phyloP scores from a whole-genome alignment of 1,140 invertebrate genomes.

The Atopsyche davidsoni region DNA sequence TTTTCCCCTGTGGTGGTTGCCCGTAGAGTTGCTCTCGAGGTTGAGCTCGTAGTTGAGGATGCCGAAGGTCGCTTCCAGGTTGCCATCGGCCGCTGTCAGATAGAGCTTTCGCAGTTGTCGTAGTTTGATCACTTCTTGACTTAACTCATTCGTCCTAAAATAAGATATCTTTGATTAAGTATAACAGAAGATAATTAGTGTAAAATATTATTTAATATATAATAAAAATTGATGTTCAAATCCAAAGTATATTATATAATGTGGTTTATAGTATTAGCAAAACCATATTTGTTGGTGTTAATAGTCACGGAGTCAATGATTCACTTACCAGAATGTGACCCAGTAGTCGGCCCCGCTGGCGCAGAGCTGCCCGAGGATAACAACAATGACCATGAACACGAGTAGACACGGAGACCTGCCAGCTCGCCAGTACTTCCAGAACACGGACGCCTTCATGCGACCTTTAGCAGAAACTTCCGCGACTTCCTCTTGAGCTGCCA shows the following conservation, averaged over 20 bases:
- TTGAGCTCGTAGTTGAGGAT: conserved; percentile 13
- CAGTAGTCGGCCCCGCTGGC: conserved; percentile 74
- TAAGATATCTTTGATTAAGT: neutral
- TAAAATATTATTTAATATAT: neutral
- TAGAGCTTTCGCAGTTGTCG: conserved; percentile 18
- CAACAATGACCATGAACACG: conserved; percentile 49
- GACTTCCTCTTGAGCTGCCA: conserved; percentile 38
- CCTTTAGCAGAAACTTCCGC: conserved; percentile 52
- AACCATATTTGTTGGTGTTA: conserved; percentile 7
- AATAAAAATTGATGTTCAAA: too few relatives aligned
- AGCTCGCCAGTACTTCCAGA: conserved; percentile 59
- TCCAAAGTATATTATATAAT: neutral
- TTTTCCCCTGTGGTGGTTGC: neutral
- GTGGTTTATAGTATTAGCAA: neutral
- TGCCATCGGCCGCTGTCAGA: conserved; percentile 18
- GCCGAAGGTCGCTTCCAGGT: conserved; percentile 18
- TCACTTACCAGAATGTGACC: conserved; percentile 67
- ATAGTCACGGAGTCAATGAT: too few relatives aligned
- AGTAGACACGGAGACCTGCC: conserved; percentile 58
- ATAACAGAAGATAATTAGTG: neutral
- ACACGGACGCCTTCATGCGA: conserved; percentile 51
- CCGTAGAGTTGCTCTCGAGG: conserved; percentile 4
- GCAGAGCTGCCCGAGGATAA: conserved; percentile 61
- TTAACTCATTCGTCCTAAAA: conserved; percentile 25
- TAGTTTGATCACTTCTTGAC: conserved; percentile 5